Base-by-base conservation (phyloP, 1,140 invertebrate species). In the Cyphomyrmex costatus region DNA sequence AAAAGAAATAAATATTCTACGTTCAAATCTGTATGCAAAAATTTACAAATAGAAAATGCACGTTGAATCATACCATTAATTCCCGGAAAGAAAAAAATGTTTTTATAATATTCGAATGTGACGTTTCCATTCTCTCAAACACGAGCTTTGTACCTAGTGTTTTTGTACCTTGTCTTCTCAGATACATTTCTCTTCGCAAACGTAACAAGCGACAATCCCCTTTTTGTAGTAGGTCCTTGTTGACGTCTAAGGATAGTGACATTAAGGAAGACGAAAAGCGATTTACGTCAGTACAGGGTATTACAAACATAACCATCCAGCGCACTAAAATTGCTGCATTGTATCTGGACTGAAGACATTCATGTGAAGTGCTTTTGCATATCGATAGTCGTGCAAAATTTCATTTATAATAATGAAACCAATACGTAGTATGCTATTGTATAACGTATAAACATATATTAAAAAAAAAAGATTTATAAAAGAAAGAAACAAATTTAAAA, bases 151-250 rank as follows among this genome's bases (percentile, higher is more conserved):
- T 42, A 30, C 36, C 24, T 36, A 8, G 8, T 60, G n/a, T 80
- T 70, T 80, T 80, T 56, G 30, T 80, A 33, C n/a, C 14, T 60
- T 33, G 33, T 73, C 66, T 82, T 46, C 33, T 5, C 24, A 19
- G 53, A 74, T 83, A 60, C 53, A 73, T 83, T 83, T 83, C 68
- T 61, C 70, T 73, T 83, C 56, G 53, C 53, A 14, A 73, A 24
- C 79, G 19, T 83, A 83, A 83, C 68, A 61, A 83, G 68, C 53
- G 53, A 73, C 79, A 74, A 83, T 74, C 68, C n/a, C 24, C 53
- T 83, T 83, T 60, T 83, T 83, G 56, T 27, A 74, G 19, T 60
- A 60, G 36, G 27, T 83, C 68, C 53, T 61, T 83, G 68, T 74
- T 83, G 24, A 19, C 68, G 68, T 83, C 68, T 74, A 74, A 60